phyloP scores from a whole-genome alignment of 2,113 vertebrate genomes.

The Amazona guildingii region DNA sequence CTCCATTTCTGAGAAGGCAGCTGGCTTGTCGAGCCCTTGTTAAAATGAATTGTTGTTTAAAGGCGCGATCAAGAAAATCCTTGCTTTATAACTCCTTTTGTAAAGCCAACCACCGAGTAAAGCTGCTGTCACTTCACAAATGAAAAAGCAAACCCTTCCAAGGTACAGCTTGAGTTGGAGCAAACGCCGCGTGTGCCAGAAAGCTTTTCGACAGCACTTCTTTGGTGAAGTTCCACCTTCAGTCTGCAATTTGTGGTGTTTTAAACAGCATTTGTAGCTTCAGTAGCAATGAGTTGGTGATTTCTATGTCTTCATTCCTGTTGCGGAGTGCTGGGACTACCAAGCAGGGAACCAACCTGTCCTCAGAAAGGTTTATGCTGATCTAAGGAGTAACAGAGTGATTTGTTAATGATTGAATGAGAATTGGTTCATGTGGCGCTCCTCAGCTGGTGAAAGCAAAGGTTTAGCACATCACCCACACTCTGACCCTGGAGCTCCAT shows the following conservation, averaged over 20 bases:
- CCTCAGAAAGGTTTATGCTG: not conserved
- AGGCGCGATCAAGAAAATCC: constrained; percentile 46
- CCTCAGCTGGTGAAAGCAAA: not conserved
- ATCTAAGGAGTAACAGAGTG: rapidly evolving
- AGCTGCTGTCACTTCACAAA: not conserved
- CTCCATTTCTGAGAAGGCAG: constrained; percentile 33
- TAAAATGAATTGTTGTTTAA: constrained; percentile 65
- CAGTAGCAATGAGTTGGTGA: rapidly evolving
- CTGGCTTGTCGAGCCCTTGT: constrained; percentile 21
- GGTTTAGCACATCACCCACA: not conserved
- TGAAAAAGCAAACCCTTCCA: not conserved
- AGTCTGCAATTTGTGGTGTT: not conserved
- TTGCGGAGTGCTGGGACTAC: too few relatives aligned
- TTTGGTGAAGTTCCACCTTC: not conserved
- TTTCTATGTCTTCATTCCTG: not conserved
- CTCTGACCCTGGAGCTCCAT: not conserved
- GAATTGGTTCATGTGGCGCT: not conserved
- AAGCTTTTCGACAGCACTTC: not conserved
- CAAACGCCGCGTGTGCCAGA: rapidly evolving
- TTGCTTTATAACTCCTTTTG: constrained; percentile 21
- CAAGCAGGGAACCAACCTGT: too few relatives aligned
- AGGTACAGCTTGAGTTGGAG: not conserved
- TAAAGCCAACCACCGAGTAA: not conserved
- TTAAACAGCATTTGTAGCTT: not conserved
- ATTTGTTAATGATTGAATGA: not conserved